phyloP scores from a whole-genome alignment of 92 coral and sea anemone species.

The Pocillopora meandrina region DNA sequence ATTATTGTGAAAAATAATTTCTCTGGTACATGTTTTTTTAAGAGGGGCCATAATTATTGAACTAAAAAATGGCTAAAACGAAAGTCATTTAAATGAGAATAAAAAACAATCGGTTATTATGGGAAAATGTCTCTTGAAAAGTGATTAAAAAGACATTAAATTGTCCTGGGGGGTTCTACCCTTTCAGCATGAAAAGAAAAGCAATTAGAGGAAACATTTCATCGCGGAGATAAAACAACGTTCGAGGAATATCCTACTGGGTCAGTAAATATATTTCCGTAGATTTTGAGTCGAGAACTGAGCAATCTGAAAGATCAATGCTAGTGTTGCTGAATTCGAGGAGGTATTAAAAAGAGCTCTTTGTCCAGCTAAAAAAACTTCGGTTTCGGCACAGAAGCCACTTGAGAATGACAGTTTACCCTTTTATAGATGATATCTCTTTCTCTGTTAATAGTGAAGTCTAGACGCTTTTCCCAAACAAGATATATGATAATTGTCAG shows the following conservation, averaged over 20 bases:
- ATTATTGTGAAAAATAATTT: too few relatives aligned
- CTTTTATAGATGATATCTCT: too few relatives aligned
- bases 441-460: too few relatives aligned
- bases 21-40: too few relatives aligned
- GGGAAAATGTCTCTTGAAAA: background rate
- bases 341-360: background rate
- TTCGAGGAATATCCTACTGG: background rate
- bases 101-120: background rate
- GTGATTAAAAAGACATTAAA: conserved; percentile 1
- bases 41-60: too few relatives aligned
- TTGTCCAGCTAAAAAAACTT: too few relatives aligned
- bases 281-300: background rate
- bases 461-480: too few relatives aligned
- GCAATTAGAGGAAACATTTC: background rate
- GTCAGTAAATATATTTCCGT: background rate
- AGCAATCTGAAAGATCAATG: background rate
- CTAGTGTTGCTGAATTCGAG: background rate
- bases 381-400: too few relatives aligned
- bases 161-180: background rate
- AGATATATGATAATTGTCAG: too few relatives aligned
- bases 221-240: background rate
- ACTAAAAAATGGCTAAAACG: background rate
- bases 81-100: background rate
- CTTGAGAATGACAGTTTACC: too few relatives aligned
- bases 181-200: background rate